phyloP scores from a whole-genome alignment of 1,140 invertebrate species.

The Drosophila mauritiana region DNA sequence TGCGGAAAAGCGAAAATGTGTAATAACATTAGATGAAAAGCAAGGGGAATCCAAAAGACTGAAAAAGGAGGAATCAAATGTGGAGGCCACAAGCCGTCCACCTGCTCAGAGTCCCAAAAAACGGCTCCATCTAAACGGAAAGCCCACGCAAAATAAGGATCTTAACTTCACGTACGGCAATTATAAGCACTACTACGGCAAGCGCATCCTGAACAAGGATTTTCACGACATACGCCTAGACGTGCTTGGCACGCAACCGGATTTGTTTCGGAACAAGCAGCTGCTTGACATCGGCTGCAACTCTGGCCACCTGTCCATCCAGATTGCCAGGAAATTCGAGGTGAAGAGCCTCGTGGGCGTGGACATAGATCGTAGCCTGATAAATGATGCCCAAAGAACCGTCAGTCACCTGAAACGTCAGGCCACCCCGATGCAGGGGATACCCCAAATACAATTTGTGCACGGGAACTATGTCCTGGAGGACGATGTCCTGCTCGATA shows the following conservation, averaged over 20 bases:
- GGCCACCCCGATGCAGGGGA: constrained; percentile 17
- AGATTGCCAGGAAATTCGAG: constrained; percentile 92
- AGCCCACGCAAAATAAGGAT: constrained; percentile 37
- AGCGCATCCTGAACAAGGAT: constrained; percentile 91
- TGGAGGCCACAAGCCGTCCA: background rate
- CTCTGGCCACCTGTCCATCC: constrained; percentile 95
- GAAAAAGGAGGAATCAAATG: constrained; percentile 9
- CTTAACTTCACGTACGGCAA: constrained; percentile 75
- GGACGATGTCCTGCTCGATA: constrained; percentile 91
- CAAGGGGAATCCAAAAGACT: constrained; percentile 36
- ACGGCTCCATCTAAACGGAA: constrained; percentile 38
- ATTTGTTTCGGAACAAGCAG: constrained; percentile 95
- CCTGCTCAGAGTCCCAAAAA: constrained; percentile 55
- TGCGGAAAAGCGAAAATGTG: constrained; percentile 28
- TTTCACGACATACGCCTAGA: constrained; percentile 92
- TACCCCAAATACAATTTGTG: constrained; percentile 70
- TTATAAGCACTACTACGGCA: constrained; percentile 93
- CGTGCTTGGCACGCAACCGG: constrained; percentile 89
- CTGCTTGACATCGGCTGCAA: constrained; percentile 99
- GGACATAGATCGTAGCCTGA: constrained; percentile 96
- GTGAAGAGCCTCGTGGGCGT: constrained; percentile 95
- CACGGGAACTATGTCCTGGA: constrained; percentile 97
- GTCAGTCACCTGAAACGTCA: constrained; percentile 50
- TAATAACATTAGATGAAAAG: constrained; percentile 2
- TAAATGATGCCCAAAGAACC: constrained; percentile 85